Evolutionary conservation across 2,888 invertebrate species (phyloP).

Genomic region (Hofmannophila pseudospretella): DNA sequence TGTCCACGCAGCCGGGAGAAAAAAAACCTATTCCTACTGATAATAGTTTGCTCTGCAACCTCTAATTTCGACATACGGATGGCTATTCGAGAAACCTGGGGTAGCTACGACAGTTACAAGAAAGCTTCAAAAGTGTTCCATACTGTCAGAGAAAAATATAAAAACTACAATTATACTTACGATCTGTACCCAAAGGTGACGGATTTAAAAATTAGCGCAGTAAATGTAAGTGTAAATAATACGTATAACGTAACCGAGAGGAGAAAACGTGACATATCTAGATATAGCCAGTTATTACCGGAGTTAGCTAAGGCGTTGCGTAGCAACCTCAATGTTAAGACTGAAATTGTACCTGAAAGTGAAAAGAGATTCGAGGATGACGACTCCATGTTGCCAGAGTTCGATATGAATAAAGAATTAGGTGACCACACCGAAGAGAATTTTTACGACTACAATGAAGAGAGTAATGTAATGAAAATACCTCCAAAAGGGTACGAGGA

Average conservation of each 20-base stretch:
- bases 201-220: slow-evolving; percentile 1
- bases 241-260: slow-evolving; percentile 19
- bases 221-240: slow-evolving; percentile 24
- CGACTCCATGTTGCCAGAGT: slow-evolving; percentile 48
- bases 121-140: slow-evolving; percentile 42
- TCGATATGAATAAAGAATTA: slow-evolving; percentile 63
- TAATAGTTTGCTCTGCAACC: slow-evolving; percentile 87
- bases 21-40: slow-evolving; percentile 78
- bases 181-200: slow-evolving; percentile 36
- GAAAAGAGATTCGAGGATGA: slow-evolving; percentile 53
- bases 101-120: slow-evolving; percentile 58
- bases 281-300: slow-evolving; percentile 47
- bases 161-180: slow-evolving; percentile 54
- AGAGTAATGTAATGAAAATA: slow-evolving; percentile 66
- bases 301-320: slow-evolving; percentile 55
- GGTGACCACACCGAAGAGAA: slow-evolving; percentile 34
- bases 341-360: slow-evolving; percentile 34
- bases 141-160: slow-evolving; percentile 43
- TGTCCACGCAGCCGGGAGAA: slow-evolving; percentile 55
- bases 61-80: slow-evolving; percentile 80
- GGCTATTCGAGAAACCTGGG: slow-evolving; percentile 87
- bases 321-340: slow-evolving; percentile 36
- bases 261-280: slow-evolving; percentile 42
- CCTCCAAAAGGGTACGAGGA: slow-evolving; percentile 59
- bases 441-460: slow-evolving; percentile 46